phyloP scores from a whole-genome alignment of 2,888 invertebrate species.

The Lasioglossum leucozonium region DNA sequence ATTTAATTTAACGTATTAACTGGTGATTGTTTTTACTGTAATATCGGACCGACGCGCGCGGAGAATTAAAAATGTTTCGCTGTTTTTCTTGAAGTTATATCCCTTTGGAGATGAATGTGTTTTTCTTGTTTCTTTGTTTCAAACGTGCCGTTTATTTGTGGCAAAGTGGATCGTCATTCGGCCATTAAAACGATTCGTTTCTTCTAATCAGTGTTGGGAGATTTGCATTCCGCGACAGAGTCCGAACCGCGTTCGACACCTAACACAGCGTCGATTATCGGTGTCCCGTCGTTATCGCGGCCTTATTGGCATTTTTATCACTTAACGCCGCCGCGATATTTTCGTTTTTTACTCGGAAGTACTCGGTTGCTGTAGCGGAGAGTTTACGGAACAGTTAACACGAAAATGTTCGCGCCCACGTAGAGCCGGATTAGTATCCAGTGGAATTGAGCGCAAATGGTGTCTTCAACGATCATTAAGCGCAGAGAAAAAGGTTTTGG shows the following conservation, averaged over 20 bases:
- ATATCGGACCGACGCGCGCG: too few relatives aligned
- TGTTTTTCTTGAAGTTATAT: neutral
- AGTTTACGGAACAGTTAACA: slow-evolving; percentile 1
- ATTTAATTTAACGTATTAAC: neutral
- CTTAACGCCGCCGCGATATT: slow-evolving; percentile 3
- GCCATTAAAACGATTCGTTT: neutral
- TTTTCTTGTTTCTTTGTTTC: neutral
- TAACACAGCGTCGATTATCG: neutral
- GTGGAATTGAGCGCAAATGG: too few relatives aligned
- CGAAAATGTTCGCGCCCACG: too few relatives aligned
- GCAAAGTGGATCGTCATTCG: too few relatives aligned
- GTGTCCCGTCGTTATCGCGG: slow-evolving; percentile 9
- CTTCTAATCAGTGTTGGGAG: neutral
- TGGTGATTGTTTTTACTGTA: neutral
- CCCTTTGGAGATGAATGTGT: neutral
- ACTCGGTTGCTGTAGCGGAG: neutral
- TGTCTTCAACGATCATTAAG: neutral
- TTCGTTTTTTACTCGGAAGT: neutral
- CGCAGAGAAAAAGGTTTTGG: neutral
- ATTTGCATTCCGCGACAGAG: neutral
- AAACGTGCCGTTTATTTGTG: too few relatives aligned
- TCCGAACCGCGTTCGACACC: slow-evolving; percentile 6
- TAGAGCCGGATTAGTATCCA: neutral
- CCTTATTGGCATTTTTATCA: slow-evolving; percentile 22
- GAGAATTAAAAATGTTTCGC: neutral